phyloP scores from a whole-genome alignment of 2,888 invertebrate genomes.

The Prosopocoilus inquinatus region DNA sequence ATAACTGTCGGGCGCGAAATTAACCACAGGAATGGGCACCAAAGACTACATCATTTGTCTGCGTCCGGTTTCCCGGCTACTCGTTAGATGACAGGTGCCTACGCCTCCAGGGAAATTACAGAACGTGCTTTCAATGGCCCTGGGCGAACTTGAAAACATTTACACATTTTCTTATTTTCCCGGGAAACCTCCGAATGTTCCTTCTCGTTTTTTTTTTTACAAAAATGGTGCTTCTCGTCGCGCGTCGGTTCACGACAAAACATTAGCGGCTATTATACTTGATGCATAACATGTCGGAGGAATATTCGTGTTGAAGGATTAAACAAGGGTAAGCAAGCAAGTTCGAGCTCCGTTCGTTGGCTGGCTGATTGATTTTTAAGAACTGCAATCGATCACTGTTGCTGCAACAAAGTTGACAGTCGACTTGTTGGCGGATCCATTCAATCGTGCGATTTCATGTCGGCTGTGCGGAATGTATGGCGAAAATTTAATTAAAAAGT shows the following conservation, averaged over 20 bases:
- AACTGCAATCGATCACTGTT: background rate
- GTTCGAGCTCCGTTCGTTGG: background rate
- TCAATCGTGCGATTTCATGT: background rate
- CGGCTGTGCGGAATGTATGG: background rate
- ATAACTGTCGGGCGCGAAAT: background rate
- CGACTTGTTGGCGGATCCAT: background rate
- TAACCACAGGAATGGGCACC: background rate
- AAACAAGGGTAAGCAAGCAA: no score
- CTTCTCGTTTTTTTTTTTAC: background rate
- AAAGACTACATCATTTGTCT: slow-evolving; percentile 7
- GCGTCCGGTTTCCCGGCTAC: slow-evolving; percentile 3
- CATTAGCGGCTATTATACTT: background rate
- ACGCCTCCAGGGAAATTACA: slow-evolving; percentile 6
- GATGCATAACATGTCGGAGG: no score
- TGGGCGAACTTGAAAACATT: slow-evolving; percentile 4
- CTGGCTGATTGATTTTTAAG: background rate
- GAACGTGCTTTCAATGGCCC: slow-evolving; percentile 7
- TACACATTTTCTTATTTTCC: slow-evolving; percentile 6
- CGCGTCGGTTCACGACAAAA: background rate
- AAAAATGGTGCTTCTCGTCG: background rate
- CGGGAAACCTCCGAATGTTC: background rate
- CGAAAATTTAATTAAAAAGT: background rate
- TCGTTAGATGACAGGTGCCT: slow-evolving; percentile 9
- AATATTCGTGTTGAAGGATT: no score
- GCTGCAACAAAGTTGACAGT: background rate